Base-by-base conservation (phyloP, 2,797 vertebrate species). In the Phalanger gymnotis region DNA sequence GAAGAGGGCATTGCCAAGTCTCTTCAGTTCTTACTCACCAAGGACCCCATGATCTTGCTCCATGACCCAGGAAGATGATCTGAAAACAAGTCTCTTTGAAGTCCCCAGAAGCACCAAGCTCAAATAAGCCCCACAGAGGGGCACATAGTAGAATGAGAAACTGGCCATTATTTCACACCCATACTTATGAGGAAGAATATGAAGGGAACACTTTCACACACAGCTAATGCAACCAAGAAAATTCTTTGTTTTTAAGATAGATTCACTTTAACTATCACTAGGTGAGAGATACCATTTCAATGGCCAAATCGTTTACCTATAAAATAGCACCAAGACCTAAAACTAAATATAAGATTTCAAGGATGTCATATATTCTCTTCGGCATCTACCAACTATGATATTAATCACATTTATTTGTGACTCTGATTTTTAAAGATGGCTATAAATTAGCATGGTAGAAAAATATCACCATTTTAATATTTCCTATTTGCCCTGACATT, bases 401-500 rank as follows among this genome's bases (percentile, higher is more conserved):
- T 97, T 94, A 96, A 96, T 97, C 96, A 97, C 14, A 90, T 90
- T 93, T 91, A 56, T 97, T 96, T 96, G 96, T 96, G 94, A 95
- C 90, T 97, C 95, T 96, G 96, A 97, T 97, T 97, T 97, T 96
- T 94, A 97, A 97, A 96, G 94, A 97, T 89, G 58, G 53, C 81
- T 92, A 96, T 96, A 97, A 95, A 97, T 97, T 97, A 94, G n/a
- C 91, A 89, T 34, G 19, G 90, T 95, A 97, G 96, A 96, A 97
- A 98, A 97, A 98, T 97, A 98, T 97, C 96, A 96, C 91, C 96
- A 90, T 95, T 92, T 95, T 97, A 98, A 96, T 95, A 94, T 96
- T 96, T 95, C 92, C 93, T 96, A 92, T 98, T 97, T 96, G 61
- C 95, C 27, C 92, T 97, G 96, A 97, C 95, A 95, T 97, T 97